These are phyloP conservation scores for Drosophila albomicans DNA, from an alignment of 1,140 invertebrate species.

Conservation along the genomic window DNA sequence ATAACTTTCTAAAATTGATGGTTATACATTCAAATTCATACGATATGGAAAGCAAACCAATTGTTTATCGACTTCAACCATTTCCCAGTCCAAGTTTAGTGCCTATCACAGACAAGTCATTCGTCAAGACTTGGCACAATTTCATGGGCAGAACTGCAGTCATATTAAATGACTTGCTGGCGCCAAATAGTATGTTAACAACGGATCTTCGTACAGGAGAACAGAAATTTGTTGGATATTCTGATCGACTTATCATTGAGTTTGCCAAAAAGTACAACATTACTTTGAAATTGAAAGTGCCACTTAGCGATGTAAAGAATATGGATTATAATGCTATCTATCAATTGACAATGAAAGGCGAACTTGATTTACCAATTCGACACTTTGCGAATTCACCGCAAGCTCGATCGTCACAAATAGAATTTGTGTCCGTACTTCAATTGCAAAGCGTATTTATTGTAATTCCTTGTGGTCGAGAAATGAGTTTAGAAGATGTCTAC, in stretches of 20 bases:
- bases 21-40: neutral
- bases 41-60: neutral
- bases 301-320: neutral
- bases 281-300: neutral
- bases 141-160: slow-evolving; percentile 10
- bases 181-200: neutral
- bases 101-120: neutral
- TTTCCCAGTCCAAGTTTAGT: slow-evolving; percentile 23
- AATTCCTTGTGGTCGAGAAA: slow-evolving; percentile 27
- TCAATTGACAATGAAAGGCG: neutral
- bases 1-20: slow-evolving; percentile 15
- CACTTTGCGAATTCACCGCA: neutral
- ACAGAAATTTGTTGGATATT: neutral
- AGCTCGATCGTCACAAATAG: neutral
- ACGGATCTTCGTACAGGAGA: neutral
- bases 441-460: slow-evolving; percentile 10
- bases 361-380: slow-evolving; percentile 20
- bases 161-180: slow-evolving; percentile 1
- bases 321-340: neutral
- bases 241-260: neutral
- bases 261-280: slow-evolving; percentile 22
- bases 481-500: slow-evolving; percentile 9
- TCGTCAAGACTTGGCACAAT: slow-evolving; percentile 2
- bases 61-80: slow-evolving; percentile 15
- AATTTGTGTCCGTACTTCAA: neutral